Conservation (phyloP, 2,113 vertebrate species). For the Pterocles burchelli region DNA sequence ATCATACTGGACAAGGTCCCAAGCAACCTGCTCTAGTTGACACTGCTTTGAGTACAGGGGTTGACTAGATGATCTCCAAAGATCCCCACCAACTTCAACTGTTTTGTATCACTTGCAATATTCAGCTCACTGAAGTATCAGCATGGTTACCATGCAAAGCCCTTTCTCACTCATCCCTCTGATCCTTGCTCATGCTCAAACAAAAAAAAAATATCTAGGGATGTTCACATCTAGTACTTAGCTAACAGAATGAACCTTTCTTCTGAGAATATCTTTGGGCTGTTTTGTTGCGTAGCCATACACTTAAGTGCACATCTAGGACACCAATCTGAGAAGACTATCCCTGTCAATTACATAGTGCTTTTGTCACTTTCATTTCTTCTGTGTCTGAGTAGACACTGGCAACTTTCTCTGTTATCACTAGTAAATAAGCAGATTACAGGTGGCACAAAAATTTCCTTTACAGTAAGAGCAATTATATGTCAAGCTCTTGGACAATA, state of each 20-base stretch:
- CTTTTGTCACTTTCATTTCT: not conserved
- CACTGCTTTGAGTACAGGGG: not conserved
- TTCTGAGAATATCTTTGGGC: not conserved
- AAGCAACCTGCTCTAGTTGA: not conserved
- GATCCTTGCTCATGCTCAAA: not conserved
- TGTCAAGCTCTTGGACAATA: not conserved
- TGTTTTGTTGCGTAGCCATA: not conserved
- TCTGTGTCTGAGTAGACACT: not conserved
- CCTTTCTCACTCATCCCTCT: not conserved
- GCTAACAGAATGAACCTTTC: not conserved
- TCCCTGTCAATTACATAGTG: not conserved
- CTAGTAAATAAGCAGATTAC: not conserved
- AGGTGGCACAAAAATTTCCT: not conserved
- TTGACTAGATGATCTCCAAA: not conserved
- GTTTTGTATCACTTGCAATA: not conserved
- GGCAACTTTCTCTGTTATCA: not conserved
- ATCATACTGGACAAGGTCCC: not conserved
- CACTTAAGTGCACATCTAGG: not conserved
- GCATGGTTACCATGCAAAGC: not conserved
- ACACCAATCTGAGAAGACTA: not conserved
- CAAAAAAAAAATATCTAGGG: not conserved
- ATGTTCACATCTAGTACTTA: not conserved
- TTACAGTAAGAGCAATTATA: not conserved
- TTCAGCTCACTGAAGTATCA: not conserved
- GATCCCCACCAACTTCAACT: not conserved